These are phyloP conservation scores for Drosophila kepulauana DNA, from an alignment of 1,140 invertebrate species.

Conservation along the genomic window DNA sequence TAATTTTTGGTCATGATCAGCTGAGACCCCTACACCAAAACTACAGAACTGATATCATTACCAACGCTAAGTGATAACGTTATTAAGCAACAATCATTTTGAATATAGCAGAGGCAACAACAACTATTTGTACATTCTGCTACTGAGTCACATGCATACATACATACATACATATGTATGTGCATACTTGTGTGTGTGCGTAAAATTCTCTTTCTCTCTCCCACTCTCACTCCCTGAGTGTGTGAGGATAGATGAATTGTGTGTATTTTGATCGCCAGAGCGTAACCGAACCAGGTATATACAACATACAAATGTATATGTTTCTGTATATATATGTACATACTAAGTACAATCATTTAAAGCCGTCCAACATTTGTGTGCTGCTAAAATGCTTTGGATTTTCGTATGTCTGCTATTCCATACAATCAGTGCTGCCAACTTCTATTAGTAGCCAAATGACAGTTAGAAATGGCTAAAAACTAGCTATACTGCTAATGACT, in stretches of 20 bases:
- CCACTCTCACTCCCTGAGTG: conserved; percentile 2
- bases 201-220: neutral
- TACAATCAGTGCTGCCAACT: neutral
- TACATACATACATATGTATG: too few relatives aligned
- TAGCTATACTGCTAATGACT: too few relatives aligned
- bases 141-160: too few relatives aligned
- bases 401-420: conserved; percentile 66
- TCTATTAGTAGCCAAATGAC: too few relatives aligned
- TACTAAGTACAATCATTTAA: too few relatives aligned
- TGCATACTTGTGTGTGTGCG: neutral
- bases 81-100: conserved; percentile 42
- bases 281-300: conserved; percentile 72
- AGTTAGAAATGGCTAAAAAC: too few relatives aligned
- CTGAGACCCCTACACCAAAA: neutral
- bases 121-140: neutral
- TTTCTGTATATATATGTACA: neutral
- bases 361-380: conserved; percentile 49
- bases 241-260: conserved; percentile 43
- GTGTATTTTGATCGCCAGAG: conserved; percentile 72
- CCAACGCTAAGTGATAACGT: conserved; percentile 32
- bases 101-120: conserved; percentile 5
- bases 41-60: conserved; percentile 31
- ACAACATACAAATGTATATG: neutral
- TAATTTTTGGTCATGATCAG: conserved; percentile 40
- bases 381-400: conserved; percentile 61